Evolutionary conservation across 2,888 invertebrate species (phyloP).

Genomic region (Aethes cnicana): DNA sequence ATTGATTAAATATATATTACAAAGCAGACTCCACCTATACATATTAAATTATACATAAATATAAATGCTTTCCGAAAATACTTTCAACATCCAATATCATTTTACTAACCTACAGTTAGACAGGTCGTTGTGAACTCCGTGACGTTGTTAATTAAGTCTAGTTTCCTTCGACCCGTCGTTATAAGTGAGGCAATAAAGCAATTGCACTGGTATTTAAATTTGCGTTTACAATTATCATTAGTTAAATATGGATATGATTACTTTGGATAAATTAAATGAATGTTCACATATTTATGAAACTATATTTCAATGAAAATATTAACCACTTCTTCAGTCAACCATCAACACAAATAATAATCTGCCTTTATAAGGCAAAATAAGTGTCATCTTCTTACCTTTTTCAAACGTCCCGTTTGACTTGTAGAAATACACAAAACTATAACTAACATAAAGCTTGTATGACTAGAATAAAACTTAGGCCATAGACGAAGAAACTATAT

Average conservation of each 20-base stretch:
- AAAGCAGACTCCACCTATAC: conserved; percentile 14
- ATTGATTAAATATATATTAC: too few species aligned
- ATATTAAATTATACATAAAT: conserved; percentile 37
- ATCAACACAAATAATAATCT: too few species aligned
- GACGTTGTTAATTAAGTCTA: conserved; percentile 15
- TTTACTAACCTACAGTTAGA: conserved; percentile 28
- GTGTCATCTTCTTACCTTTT: too few species aligned
- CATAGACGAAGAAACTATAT: neutral
- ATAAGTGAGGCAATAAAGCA: conserved; percentile 34
- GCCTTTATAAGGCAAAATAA: too few species aligned
- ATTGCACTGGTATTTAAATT: conserved; percentile 37
- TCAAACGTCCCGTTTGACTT: too few species aligned
- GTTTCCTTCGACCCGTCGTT: conserved; percentile 7
- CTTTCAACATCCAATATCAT: conserved; percentile 45
- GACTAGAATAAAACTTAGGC: conserved; percentile 26
- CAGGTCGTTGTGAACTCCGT: conserved; percentile 1
- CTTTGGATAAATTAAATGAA: conserved; percentile 3
- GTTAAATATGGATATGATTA: conserved; percentile 23
- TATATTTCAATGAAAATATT: too few species aligned
- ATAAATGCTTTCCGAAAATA: conserved; percentile 45
- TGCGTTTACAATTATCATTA: conserved; percentile 17
- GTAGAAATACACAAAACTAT: conserved; percentile 11
- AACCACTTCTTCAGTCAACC: too few species aligned
- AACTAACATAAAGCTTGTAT: conserved; percentile 22
- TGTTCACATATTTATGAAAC: neutral